Base-by-base conservation (phyloP, 2,888 invertebrate genomes). In the Acrobasis suavella region DNA sequence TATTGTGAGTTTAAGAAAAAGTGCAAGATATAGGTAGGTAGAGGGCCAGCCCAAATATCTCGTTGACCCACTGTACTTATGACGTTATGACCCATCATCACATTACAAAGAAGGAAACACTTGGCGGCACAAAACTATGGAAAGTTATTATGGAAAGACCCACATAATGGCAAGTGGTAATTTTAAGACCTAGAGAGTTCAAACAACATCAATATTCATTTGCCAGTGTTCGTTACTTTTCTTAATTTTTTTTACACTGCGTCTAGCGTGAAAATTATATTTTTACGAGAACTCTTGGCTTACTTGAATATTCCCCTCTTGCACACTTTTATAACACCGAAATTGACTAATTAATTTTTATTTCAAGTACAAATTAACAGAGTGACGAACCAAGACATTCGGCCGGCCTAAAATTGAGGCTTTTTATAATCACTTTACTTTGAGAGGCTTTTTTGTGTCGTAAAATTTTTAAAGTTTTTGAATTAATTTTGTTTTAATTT, bases 331-430 rank as follows among this genome's bases (percentile, higher is more conserved):
- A 77, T 82, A 79, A 80, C 77, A 78, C 82, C 77, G 81, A 78
- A 77, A 80, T 80, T 74, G 76, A 73, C 81, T 87, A 89, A 90
- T 89, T 89, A 89, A 86, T 85, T 89, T 89, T 87, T 87, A 87
- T 86, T 89, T 60, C 65, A 71, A 77, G 73, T 77, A 72, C 68
- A 77, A 83, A 81, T 81, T 80, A 80, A 81, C 78, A 72, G 74
- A 72, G 75, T 71, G 74, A 72, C 78, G 73, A 78, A 81, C 73
- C 75, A 78, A 76, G 80, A 77, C 78, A 79, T 79, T 82, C 81
- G 84, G 80, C 86, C 83, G 82, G 8, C 14, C n/a, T 72, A 69
- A 78, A 87, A 87, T 88, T 75, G 70, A 73, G 81, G 78, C 76
- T 76, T 81, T 76, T 72, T 81, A 83, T 82, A 86, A 85, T 84